Evolutionary conservation across 1,140 invertebrate genomes (phyloP), one percentile per base, ranked within the genome.

Genomic region (Metaphire vulgaris): DNA sequence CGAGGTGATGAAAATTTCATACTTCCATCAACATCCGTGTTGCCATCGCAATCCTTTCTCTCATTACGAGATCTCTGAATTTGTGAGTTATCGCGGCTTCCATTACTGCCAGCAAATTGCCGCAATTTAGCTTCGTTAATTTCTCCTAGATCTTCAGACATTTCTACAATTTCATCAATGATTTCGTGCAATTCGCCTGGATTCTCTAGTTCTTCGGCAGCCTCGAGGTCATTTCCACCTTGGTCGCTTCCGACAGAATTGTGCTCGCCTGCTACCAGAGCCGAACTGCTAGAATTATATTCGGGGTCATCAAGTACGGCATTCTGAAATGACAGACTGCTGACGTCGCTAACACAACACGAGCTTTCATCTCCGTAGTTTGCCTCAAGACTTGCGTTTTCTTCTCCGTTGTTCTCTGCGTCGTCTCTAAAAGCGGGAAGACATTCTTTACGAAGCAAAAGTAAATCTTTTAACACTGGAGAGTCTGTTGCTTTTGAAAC

Each of bases 321-420:
- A 76, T 85, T 85, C 76, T 85, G 84, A 73, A 84, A 85, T 0
- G 83, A 84, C 21, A 85, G 74, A 31, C 83, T 83, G 70, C 82
- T 83, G 12, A 85, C 81, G 76, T 85, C 84, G 80, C 82, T 83
- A n/a, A 83, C 82, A 72, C 83, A 82, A 28, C 82, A 78, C 26
- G 84, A 84, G 77, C 80, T 81, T 65, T 80, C 81, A 30, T 83
- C 84, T 64, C 83, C 83, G 72, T 84, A 80, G 34, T 83, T 80
- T 6, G 84, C 69, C 21, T 72, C 41, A 6, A 56, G 41, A 56
- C 41, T 56, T 12, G 41, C 41, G 41, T 56, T 56, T 6, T 56
- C 41, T 56, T 56, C 41, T n/a, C n/a, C n/a, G 41, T 6, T 56
- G 41, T 12, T 12, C 6, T 56, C 41, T 6, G 41, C 6, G 6